Conservation (phyloP, 2,888 invertebrate genomes). For the Linyphia triangularis region DNA sequence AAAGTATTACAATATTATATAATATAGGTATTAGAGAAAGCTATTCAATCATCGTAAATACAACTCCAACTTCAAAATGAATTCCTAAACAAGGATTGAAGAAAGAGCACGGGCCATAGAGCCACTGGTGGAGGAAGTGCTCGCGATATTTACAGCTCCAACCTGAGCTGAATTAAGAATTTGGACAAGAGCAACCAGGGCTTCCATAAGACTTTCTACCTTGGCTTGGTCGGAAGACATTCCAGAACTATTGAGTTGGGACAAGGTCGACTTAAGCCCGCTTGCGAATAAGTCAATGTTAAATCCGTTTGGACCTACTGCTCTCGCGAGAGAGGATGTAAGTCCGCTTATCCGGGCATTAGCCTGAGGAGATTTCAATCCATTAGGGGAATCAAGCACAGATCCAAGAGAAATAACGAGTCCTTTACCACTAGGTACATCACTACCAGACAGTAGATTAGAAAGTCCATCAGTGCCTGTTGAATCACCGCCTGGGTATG, state of each 20-base stretch:
- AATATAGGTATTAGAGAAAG: too few relatives aligned
- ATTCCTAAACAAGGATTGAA: neutral
- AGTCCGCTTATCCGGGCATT: neutral
- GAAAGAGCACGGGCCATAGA: neutral
- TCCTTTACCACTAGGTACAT: neutral
- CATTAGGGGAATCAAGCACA: neutral
- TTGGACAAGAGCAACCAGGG: neutral
- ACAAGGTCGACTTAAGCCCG: neutral
- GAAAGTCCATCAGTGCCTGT: neutral
- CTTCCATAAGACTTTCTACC: slow-evolving; percentile 26
- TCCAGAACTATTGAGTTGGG: neutral
- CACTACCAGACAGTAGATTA: neutral
- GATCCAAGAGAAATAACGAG: neutral
- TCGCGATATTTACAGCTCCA: neutral
- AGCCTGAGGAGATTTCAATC: slow-evolving; percentile 3
- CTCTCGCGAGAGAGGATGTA: neutral
- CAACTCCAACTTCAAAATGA: too few relatives aligned
- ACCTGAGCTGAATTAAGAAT: neutral
- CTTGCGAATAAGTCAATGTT: neutral
- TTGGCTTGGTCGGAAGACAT: slow-evolving; percentile 6
- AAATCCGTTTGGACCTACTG: slow-evolving; percentile 20
- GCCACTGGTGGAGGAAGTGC: neutral
- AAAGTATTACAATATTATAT: too few relatives aligned
- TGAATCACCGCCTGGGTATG: neutral
- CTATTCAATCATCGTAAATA: too few relatives aligned